These are phyloP conservation scores for Sicus ferrugineus DNA, from an alignment of 2,888 invertebrate species.

Conservation along the genomic window DNA sequence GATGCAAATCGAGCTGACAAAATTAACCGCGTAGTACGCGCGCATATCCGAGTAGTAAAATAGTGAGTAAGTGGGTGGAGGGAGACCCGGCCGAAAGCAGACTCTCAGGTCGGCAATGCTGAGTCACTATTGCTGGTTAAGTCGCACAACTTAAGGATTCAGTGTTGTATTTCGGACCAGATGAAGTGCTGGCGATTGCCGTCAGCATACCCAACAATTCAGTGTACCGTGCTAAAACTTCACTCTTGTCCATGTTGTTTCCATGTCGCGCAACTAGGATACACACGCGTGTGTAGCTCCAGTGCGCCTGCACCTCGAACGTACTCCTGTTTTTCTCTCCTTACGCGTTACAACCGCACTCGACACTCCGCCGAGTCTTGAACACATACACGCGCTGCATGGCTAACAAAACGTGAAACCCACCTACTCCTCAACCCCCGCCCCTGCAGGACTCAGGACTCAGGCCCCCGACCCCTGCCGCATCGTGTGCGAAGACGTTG, in stretches of 20 bases:
- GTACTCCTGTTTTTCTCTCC: slow-evolving; percentile 22
- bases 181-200: neutral
- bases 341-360: slow-evolving; percentile 19
- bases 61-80: neutral
- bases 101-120: too few relatives aligned
- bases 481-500: neutral
- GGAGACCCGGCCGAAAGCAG: too few relatives aligned
- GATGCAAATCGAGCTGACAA: neutral
- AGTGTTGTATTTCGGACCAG: too few relatives aligned
- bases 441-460: neutral
- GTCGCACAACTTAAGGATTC: too few relatives aligned
- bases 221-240: neutral
- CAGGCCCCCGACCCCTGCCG: neutral
- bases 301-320: slow-evolving; percentile 32
- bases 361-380: neutral
- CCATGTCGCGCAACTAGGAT: slow-evolving; percentile 21
- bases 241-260: slow-evolving; percentile 5
- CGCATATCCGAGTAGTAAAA: slow-evolving; percentile 22
- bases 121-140: too few relatives aligned
- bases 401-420: neutral
- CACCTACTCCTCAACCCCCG: neutral
- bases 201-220: neutral
- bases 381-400: neutral
- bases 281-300: slow-evolving; percentile 26
- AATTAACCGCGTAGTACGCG: slow-evolving; percentile 30